These are phyloP conservation scores for Notamacropus eugenii DNA, from an alignment of 2,797 vertebrate species.

Conservation along the genomic window DNA sequence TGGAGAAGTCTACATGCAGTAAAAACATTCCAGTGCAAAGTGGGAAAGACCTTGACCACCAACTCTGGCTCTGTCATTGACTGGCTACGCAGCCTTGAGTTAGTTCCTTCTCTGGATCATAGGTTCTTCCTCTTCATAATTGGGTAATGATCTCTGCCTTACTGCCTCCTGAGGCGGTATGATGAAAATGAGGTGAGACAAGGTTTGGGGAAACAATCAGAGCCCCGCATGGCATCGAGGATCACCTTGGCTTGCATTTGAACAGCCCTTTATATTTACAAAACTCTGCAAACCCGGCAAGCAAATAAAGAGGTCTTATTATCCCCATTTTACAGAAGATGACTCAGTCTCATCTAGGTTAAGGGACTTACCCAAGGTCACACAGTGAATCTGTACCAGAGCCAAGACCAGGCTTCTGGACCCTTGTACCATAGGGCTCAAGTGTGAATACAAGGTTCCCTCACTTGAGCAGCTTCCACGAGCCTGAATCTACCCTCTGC, in stretches of 20 bases:
- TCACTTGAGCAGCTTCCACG: neutral
- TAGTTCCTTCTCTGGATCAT: neutral
- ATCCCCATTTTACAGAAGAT: neutral
- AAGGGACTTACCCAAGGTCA: neutral
- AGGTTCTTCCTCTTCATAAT: neutral
- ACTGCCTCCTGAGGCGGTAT: neutral
- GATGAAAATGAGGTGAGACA: neutral
- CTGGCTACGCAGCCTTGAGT: neutral
- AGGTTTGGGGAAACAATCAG: neutral
- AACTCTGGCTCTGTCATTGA: neutral
- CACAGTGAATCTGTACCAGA: neutral
- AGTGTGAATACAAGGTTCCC: neutral
- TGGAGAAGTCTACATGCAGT: neutral
- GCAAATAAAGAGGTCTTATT: neutral
- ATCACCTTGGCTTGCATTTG: neutral
- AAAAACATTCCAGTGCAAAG: neutral
- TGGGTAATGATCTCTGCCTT: neutral
- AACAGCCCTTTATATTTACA: neutral
- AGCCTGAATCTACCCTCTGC: neutral
- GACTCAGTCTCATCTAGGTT: neutral
- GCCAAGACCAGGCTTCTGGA: neutral
- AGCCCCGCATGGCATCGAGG: rapidly evolving
- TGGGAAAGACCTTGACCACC: neutral
- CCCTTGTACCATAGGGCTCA: neutral
- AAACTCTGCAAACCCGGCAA: neutral